Conservation (phyloP, 2,888 invertebrate species). For the Diachrysia chrysitis region DNA sequence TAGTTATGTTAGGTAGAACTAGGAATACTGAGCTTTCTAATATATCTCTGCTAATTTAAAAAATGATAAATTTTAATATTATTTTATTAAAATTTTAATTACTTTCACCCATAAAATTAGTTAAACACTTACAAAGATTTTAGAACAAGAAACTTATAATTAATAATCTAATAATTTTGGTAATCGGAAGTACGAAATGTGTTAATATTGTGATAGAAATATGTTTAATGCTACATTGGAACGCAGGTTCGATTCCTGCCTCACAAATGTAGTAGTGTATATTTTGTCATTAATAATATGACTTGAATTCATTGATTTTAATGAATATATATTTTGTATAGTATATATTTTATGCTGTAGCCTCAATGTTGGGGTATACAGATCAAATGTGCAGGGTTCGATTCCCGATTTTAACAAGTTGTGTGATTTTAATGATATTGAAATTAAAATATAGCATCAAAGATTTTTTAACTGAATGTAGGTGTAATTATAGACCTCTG, state of each 20-base stretch:
- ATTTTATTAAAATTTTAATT: background rate
- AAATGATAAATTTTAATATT: no score
- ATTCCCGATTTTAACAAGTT: background rate
- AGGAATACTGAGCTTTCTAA: background rate
- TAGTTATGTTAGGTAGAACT: no score
- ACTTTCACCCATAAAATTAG: conserved; percentile 36
- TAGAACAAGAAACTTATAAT: background rate
- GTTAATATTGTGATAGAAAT: background rate
- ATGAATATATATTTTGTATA: background rate
- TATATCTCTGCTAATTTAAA: no score
- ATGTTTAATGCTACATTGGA: background rate
- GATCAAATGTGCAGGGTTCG: conserved; percentile 6
- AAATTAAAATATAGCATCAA: no score
- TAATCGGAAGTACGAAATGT: conserved; percentile 48
- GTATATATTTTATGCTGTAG: no score
- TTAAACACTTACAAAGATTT: conserved; percentile 22
- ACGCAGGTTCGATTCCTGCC: conserved; percentile 45
- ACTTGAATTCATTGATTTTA: background rate
- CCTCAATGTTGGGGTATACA: no score
- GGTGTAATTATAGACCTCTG: background rate
- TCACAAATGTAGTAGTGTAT: background rate
- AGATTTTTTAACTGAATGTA: background rate
- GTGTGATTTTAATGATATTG: background rate
- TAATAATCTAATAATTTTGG: conserved; percentile 31
- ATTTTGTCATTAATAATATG: background rate